Base-by-base conservation (phyloP, 2,797 vertebrate species). In the Galagoides demidoff region DNA sequence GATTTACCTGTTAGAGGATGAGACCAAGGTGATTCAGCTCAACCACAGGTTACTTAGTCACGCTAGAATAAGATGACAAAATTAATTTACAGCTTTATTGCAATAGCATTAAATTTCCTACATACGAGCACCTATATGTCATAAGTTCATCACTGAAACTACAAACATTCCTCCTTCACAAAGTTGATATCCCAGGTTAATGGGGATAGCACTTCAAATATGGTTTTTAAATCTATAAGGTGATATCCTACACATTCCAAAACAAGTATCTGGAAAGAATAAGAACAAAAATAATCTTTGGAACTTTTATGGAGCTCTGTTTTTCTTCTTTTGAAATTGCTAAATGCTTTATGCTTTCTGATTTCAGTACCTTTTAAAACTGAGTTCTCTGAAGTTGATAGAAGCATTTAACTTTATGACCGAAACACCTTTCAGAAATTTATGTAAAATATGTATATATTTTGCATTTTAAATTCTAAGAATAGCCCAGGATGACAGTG, bases 291-390 rank as follows among this genome's bases (percentile, higher is more conserved):
- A 57, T 68, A 85, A 49, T 86, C 45, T 64, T 87, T 68, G 61
- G 49, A 78, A 68, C 82, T 85, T 95, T 93, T 94, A 87, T 90
- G 81, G 94, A 81, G 43, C 11, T 92, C 34, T 90, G n/a, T 79
- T 68, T 95, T 73, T 49, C 63, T 85, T 92, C 39, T 31, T 92
- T 78, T 81, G 86, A 95, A 95, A 94, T 20, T 85, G 83, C 55
- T 95, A 92, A 93, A 77, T 87, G 34, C 27, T 94, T 97, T 92
- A 87, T 85, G 89, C 74, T 95, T 89, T 91, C 66, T 82, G 37
- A 96, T 61, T 95, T 92, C 95, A 96, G 78, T 84, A 64, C 16
- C 49, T 96, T 94, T 87, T 89, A 85, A 95, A 95, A 92, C 74
- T 94, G 81, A 81, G 64, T 61, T 94, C 70, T 85, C 1, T 16